Percentiles rank a stretch among this genome's conserved stretches.
These are phyloP conservation scores for Rotaria sp. DNA, from an alignment of 2,888 invertebrate species.

Conservation along the genomic window DNA sequence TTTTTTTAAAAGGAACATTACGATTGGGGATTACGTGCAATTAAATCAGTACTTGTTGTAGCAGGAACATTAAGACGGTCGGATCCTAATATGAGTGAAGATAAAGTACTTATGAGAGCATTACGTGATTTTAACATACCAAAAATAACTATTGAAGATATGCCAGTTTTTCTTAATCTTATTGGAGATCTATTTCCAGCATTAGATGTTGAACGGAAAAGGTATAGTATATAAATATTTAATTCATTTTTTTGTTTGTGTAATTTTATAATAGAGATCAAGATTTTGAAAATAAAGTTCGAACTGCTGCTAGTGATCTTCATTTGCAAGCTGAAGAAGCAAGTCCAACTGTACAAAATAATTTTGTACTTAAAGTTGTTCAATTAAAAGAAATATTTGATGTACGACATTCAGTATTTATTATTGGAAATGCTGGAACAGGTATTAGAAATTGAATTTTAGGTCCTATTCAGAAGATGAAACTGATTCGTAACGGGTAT, in stretches of 20 bases:
- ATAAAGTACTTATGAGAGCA: constrained; percentile 65
- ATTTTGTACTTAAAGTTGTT: constrained; percentile 57
- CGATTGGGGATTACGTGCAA: constrained; percentile 78
- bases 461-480: too few species aligned
- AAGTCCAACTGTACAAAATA: constrained; percentile 16
- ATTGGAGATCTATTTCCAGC: constrained; percentile 79
- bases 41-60: constrained; percentile 73
- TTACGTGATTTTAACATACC: constrained; percentile 88
- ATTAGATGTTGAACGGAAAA: constrained; percentile 58
- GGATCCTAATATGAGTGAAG: constrained; percentile 60
- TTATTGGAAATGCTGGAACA: constrained; percentile 58
- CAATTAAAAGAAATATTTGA: constrained; percentile 79
- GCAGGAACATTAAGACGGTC: constrained; percentile 73
- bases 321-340: constrained; percentile 30
- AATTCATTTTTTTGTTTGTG: not conserved
- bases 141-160: constrained; percentile 72
- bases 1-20: constrained; percentile 64
- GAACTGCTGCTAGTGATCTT: not conserved
- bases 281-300: constrained; percentile 23
- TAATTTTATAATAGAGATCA: not conserved
- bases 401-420: constrained; percentile 77
- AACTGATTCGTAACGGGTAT: too few species aligned
- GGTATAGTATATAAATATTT: not conserved
- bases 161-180: constrained; percentile 76
- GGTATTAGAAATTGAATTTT: not conserved